These are phyloP conservation scores for Dascyllus trimaculatus DNA, from an alignment of 2,113 vertebrate species.

Conservation along the genomic window DNA sequence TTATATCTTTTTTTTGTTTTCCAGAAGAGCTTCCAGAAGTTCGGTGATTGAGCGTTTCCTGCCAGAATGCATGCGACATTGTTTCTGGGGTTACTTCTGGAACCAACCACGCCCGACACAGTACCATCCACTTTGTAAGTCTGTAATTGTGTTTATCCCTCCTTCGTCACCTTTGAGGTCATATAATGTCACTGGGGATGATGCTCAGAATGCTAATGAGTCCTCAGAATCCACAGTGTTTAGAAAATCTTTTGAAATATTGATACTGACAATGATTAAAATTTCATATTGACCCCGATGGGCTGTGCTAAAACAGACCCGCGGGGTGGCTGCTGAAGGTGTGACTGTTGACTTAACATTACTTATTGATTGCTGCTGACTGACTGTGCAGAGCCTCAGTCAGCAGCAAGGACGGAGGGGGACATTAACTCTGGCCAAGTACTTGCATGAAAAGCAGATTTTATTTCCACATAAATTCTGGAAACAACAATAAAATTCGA, in stretches of 20 bases:
- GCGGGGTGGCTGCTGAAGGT: constrained; percentile 56
- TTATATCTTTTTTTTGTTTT: too few relatives aligned
- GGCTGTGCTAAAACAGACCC: constrained; percentile 32
- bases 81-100: neutral
- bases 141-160: neutral
- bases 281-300: constrained; percentile 54
- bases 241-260: constrained; percentile 67
- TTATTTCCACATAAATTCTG: neutral
- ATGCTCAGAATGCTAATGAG: constrained; percentile 27
- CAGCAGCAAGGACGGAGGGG: neutral
- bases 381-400: constrained; percentile 4
- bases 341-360: constrained; percentile 77
- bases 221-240: constrained; percentile 42
- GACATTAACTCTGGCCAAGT: neutral
- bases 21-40: too few relatives aligned
- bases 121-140: neutral
- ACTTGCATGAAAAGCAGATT: neutral
- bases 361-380: constrained; percentile 74
- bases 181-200: constrained; percentile 40
- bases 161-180: constrained; percentile 17
- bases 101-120: neutral
- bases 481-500: neutral
- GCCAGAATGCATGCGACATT: too few relatives aligned
- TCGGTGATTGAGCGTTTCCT: too few relatives aligned
- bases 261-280: constrained; percentile 62